phyloP scores from a whole-genome alignment of 2,888 invertebrate species.

The Alloplasta piceator region DNA sequence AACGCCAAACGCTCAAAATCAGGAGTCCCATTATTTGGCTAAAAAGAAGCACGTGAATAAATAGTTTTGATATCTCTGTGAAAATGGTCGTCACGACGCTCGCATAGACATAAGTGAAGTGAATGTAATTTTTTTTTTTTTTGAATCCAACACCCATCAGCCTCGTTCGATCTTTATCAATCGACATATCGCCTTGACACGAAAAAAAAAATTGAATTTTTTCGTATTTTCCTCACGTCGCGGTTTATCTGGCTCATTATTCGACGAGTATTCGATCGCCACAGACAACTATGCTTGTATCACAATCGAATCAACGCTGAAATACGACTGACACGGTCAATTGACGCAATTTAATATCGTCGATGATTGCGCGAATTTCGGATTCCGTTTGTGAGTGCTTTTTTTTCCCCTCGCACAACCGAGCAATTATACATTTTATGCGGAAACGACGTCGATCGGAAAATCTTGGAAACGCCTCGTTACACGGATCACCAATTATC shows the following conservation, averaged over 20 bases:
- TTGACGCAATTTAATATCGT: not conserved
- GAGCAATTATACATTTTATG: not conserved
- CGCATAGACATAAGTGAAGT: not conserved
- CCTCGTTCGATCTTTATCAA: not conserved
- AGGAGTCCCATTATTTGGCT: not conserved
- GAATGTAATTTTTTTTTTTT: conserved; percentile 6
- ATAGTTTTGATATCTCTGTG: not conserved
- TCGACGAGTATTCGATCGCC: not conserved
- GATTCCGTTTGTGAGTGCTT: not conserved
- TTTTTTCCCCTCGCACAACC: not conserved
- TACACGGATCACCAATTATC: conserved; percentile 11
- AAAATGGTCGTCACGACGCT: no score
- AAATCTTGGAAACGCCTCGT: conserved; percentile 19
- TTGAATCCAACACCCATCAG: not conserved
- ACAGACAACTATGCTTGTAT: conserved; percentile 1
- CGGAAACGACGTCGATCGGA: conserved; percentile 20
- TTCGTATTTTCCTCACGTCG: not conserved
- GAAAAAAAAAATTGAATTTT: not conserved
- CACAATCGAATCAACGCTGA: not conserved
- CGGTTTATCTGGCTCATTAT: not conserved
- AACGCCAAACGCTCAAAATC: not conserved
- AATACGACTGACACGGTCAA: not conserved
- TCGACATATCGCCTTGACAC: not conserved
- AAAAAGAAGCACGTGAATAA: conserved; percentile 17
- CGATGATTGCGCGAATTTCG: conserved; percentile 14